A percentile compares a stretch with the other conserved stretches of the same genome.
Conservation (phyloP, 2,113 vertebrate genomes). For the Aldabrachelys gigantea region DNA sequence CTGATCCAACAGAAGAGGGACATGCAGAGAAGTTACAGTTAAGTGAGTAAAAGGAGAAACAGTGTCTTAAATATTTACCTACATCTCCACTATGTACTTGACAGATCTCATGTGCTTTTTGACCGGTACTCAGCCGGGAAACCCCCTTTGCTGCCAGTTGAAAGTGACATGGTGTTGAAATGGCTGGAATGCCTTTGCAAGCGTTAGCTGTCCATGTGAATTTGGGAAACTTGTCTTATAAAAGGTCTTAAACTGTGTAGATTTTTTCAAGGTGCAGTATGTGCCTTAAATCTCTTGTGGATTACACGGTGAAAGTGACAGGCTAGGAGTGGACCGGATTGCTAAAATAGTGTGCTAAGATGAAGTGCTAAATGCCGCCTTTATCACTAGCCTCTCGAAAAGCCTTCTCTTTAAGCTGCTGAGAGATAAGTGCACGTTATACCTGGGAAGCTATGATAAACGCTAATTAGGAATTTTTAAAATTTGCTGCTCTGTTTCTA, state of each 20-base stretch:
- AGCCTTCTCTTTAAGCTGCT: constrained; percentile 69
- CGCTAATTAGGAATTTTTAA: constrained; percentile 64
- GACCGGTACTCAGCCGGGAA: not conserved
- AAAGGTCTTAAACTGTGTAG: constrained; percentile 57
- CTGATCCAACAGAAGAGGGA: not conserved
- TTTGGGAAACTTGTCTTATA: constrained; percentile 65
- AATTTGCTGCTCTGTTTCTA: constrained; percentile 66
- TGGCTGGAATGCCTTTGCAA: constrained; percentile 33
- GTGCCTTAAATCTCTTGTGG: constrained; percentile 59
- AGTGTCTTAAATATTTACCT: not conserved
- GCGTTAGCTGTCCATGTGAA: constrained; percentile 22
- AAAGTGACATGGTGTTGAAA: constrained; percentile 47
- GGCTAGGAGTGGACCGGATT: constrained; percentile 57
- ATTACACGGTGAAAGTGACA: constrained; percentile 61
- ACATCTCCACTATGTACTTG: not conserved
- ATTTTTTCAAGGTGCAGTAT: constrained; percentile 42
- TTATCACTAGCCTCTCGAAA: constrained; percentile 76
- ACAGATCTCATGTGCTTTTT: not conserved
- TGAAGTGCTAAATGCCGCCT: constrained; percentile 71
- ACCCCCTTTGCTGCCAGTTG: constrained; percentile 1
- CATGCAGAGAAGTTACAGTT: not conserved
- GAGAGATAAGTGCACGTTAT: constrained; percentile 75
- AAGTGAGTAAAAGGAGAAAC: not conserved
- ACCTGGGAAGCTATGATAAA: constrained; percentile 77
- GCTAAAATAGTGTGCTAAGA: constrained; percentile 70